Percentiles rank a stretch among this genome's conserved stretches.
These are phyloP conservation scores for Oscheius onirici DNA, from an alignment of 2,888 invertebrate genomes.

Conservation along the genomic window DNA sequence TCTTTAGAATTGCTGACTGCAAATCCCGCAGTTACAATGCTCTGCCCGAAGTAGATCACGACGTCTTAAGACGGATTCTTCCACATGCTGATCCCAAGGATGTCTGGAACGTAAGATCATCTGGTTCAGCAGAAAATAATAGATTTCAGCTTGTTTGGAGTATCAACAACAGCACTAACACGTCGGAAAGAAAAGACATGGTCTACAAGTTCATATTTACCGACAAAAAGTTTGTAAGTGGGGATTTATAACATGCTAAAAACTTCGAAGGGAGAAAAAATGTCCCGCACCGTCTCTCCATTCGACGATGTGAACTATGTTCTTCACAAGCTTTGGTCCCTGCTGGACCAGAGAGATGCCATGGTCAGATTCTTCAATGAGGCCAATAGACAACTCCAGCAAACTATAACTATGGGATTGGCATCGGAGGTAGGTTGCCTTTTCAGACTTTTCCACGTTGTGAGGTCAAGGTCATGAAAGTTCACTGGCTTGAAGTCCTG, in stretches of 20 bases:
- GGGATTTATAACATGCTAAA: neutral
- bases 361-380: neutral
- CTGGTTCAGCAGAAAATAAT: neutral
- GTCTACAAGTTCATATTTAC: neutral
- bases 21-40: neutral
- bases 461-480: too few species aligned
- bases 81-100: neutral
- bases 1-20: neutral
- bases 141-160: neutral
- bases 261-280: slow-evolving; percentile 2
- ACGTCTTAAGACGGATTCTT: slow-evolving; percentile 11
- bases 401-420: slow-evolving; percentile 9
- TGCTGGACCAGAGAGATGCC: slow-evolving; percentile 7
- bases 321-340: slow-evolving; percentile 13
- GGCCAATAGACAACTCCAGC: slow-evolving; percentile 4
- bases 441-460: neutral
- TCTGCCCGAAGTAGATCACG: neutral
- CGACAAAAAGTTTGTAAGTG: slow-evolving; percentile 5
- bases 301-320: slow-evolving; percentile 10
- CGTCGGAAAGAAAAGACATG: slow-evolving; percentile 4
- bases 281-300: neutral
- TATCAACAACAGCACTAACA: slow-evolving; percentile 4
- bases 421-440: slow-evolving; percentile 15
- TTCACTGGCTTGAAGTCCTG: too few species aligned
- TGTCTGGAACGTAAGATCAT: neutral